Base-by-base conservation (phyloP, 2,797 vertebrate species). In the Eurystomus glaucurus region DNA sequence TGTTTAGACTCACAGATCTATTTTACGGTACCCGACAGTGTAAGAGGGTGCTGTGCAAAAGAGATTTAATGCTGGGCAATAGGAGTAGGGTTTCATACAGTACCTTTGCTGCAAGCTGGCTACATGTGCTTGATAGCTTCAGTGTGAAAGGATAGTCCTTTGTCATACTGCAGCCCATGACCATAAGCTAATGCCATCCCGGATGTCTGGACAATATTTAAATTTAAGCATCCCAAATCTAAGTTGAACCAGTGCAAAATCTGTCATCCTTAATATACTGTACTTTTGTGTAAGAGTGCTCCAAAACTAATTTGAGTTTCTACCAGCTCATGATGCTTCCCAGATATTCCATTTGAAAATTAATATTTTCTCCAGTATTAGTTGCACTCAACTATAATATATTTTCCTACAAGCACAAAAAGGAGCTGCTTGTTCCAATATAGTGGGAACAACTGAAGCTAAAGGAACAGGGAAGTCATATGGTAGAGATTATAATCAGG, bases 401-500 rank as follows among this genome's bases (percentile, higher is more conserved):
- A 35, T 58, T 95, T 76, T 76, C 88, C 77, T 93, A 23, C 16
- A 70, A 91, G 60, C 37, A 82, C 17, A 62, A 74, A 62, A 79
- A 85, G 48, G 20, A 85, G 60, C 18, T 71, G 33, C 33, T 35
- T 50, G 57, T 74, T 97, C 87, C 91, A 90, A 50, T 46, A 64
- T 8, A 89, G 55, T 62, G 48, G 65, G 48, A 85, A 81, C 64
- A 80, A 66, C n/a, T 57, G 48, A 18, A 88, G 60, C 54, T 72
- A 71, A 66, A 51, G 75, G 33, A 81, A 64, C 39, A 87, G 51
- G 8, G 23, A 79, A 88, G 37, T 87, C 75, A 95, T 97, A 91
- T 89, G 86, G 89, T 66, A 74, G 43, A 83, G 58, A 96, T 93
- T 92, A 97, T 46, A 89, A 93, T 93, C 75, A 91, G 91, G 52